phyloP scores from a whole-genome alignment of 2,113 vertebrate genomes.

The Anarrhichthys ocellatus region DNA sequence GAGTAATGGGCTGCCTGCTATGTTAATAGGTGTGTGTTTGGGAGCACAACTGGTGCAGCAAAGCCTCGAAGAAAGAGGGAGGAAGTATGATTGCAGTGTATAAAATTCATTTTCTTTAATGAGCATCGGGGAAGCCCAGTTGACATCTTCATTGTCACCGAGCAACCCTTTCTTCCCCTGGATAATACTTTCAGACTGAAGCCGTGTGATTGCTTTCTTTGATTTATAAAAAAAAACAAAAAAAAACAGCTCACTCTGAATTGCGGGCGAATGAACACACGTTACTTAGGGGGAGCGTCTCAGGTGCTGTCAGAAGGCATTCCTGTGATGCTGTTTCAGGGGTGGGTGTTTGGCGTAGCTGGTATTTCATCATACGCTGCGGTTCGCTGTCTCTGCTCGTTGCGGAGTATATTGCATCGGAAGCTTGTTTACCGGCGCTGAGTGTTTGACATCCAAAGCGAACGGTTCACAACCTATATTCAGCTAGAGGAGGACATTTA shows the following conservation, averaged over 20 bases:
- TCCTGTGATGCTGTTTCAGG: constrained; percentile 21
- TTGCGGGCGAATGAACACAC: constrained; percentile 36
- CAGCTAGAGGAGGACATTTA: neutral
- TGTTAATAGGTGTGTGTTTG: constrained; percentile 19
- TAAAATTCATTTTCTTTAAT: constrained; percentile 61
- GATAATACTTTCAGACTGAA: constrained; percentile 51
- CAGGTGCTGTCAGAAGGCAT: constrained; percentile 38
- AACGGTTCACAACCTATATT: constrained; percentile 6
- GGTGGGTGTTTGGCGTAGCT: constrained; percentile 10
- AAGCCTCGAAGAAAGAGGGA: constrained; percentile 32
- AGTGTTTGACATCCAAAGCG: constrained; percentile 5
- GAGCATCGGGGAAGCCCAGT: constrained; percentile 38
- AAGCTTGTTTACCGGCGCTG: constrained; percentile 1
- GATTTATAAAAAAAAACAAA: neutral
- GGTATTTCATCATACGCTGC: constrained; percentile 49
- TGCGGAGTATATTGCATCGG: neutral
- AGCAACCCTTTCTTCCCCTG: constrained; percentile 19
- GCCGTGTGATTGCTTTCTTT: constrained; percentile 49
- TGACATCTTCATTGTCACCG: constrained; percentile 51
- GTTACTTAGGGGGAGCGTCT: constrained; percentile 26
- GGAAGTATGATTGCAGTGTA: neutral
- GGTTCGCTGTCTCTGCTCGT: constrained; percentile 1
- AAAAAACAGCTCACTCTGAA: constrained; percentile 32
- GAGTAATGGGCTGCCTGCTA: constrained; percentile 1
- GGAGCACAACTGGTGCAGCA: neutral